A percentile compares a stretch with the other conserved stretches of the same genome.
These are phyloP conservation scores for Oxyruncus cristatus DNA, from an alignment of 2,113 vertebrate species.

Conservation along the genomic window DNA sequence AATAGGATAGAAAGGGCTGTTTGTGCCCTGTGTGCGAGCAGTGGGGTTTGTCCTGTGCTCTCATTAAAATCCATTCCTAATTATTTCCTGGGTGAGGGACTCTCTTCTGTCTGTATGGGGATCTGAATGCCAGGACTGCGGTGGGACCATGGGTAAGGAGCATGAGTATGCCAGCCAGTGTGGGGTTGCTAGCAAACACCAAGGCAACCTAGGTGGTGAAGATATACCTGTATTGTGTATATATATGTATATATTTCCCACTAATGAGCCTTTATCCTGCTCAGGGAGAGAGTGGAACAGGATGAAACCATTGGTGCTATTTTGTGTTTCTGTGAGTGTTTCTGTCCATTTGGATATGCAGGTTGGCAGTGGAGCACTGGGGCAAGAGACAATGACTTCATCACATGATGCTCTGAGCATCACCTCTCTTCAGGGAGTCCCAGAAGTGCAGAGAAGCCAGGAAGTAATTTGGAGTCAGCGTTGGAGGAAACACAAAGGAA, in stretches of 20 bases:
- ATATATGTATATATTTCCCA: background rate
- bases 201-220: background rate
- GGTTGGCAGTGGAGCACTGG: background rate
- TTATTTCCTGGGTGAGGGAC: background rate
- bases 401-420: accelerated
- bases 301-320: background rate
- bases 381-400: background rate
- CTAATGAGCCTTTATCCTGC: background rate
- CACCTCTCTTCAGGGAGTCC: too few species aligned
- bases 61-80: background rate
- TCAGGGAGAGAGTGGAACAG: background rate
- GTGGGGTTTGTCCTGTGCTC: background rate
- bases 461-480: accelerated
- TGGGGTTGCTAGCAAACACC: background rate
- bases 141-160: accelerated
- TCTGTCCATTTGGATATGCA: background rate
- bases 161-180: background rate
- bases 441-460: background rate
- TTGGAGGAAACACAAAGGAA: background rate
- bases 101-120: background rate
- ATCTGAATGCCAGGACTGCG: background rate
- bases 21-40: background rate
- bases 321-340: background rate
- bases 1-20: too few species aligned
- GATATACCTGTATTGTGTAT: background rate